These are phyloP conservation scores for Andrena bicolor DNA, from an alignment of 2,888 invertebrate species.

Conservation along the genomic window DNA sequence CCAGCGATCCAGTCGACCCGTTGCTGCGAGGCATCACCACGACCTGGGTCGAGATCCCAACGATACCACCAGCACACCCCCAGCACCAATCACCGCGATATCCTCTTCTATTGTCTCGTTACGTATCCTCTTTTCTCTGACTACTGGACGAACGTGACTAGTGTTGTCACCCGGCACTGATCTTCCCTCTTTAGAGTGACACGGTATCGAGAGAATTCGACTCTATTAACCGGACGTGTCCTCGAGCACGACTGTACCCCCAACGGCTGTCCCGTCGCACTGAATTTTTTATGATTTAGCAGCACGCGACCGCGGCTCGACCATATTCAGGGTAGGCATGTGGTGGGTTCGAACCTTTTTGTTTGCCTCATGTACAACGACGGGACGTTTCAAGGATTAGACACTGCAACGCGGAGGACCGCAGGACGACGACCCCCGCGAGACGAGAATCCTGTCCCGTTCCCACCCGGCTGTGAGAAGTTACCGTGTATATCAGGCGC, in stretches of 20 bases:
- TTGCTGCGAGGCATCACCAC: constrained; percentile 80
- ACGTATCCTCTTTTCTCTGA: not conserved
- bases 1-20: constrained; percentile 70
- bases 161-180: constrained; percentile 11
- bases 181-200: not conserved
- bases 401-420: not conserved
- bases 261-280: constrained; percentile 10
- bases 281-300: constrained; percentile 17
- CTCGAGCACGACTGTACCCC: not conserved
- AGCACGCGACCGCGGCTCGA: constrained; percentile 9
- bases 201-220: not conserved
- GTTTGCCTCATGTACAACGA: not conserved
- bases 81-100: constrained; percentile 56
- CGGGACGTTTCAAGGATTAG: not conserved
- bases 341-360: constrained; percentile 4
- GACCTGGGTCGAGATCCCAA: constrained; percentile 60
- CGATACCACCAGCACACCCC: constrained; percentile 63
- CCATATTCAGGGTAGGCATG: not conserved
- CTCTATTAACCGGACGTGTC: not conserved
- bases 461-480: not conserved
- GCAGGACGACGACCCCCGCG: constrained; percentile 60
- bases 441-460: constrained; percentile 14
- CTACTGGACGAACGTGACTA: too few species aligned
- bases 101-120: constrained; percentile 28
- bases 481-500: constrained; percentile 24